These are phyloP conservation scores for Astreopora myriophthalma DNA, from an alignment of 64 coral and sea anemone genomes.

Conservation along the genomic window DNA sequence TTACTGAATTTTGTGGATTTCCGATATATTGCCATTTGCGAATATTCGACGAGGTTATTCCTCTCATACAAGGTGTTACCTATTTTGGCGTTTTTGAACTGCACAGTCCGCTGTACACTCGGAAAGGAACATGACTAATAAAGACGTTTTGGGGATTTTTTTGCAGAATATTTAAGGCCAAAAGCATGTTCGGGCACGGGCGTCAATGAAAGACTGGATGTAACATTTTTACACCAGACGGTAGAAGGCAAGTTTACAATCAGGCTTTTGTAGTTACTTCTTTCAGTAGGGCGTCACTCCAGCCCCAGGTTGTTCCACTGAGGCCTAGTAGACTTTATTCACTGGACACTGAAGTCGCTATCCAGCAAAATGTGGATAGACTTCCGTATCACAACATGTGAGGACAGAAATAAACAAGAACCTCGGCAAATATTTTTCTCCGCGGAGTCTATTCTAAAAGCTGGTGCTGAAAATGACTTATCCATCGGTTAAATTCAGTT, in stretches of 20 bases:
- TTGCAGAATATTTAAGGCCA: not conserved
- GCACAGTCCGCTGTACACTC: not conserved
- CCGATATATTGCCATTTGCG: not conserved
- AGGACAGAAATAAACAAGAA: no score
- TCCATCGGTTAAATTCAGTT: no score
- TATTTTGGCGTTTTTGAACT: not conserved
- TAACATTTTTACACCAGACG: not conserved
- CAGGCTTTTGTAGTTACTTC: no score
- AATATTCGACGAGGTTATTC: not conserved
- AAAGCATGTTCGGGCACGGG: not conserved
- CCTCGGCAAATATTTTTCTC: no score
- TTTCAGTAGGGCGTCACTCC: no score
- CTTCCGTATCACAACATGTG: no score
- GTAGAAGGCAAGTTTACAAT: not conserved
- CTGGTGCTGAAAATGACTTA: no score
- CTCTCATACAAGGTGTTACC: not conserved
- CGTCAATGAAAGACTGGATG: not conserved
- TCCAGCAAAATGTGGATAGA: no score
- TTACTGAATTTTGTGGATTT: not conserved
- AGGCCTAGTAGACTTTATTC: no score
- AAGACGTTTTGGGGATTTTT: not conserved
- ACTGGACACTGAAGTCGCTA: no score
- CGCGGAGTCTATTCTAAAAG: no score
- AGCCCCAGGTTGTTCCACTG: no score
- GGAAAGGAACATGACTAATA: not conserved